Evolutionary conservation across 2,797 vertebrate genomes (phyloP), one percentile per base, ranked within the genome.

Genomic region (Dromococcyx pavoninus): DNA sequence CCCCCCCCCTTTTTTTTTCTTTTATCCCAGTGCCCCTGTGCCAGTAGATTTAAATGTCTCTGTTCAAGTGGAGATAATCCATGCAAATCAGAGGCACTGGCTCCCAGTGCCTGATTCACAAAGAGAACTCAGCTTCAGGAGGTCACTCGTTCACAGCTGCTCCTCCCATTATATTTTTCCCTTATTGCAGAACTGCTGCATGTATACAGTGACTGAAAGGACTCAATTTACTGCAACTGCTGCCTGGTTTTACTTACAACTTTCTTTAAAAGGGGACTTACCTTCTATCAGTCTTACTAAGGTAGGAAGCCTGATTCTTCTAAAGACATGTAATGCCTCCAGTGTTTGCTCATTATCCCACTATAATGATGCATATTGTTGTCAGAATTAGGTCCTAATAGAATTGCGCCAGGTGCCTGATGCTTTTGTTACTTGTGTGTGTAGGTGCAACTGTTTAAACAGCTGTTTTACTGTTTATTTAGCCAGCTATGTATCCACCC

Each of bases 11-110:
- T 53, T 32, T 89, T 25, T 81, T 77, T 50, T 25, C 91, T 98
- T 97, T 98, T 97, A 92, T 97, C 97, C 97, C 98, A 91, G 97
- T 97, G 97, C 98, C 97, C 97, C 98, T 95, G 97, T 98, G 98
- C 98, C 98, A 98, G 98, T 98, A 98, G 98, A 98, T 99, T 98
- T 98, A 98, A 98, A 99, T 98, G 98, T 98, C 98, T 98, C 98
- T 98, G 98, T 98, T 98, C 98, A 98, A 98, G 98, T 98, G 98
- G 98, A 98, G 98, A 98, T 99, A 99, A 99, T 99, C 99, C 98
- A 99, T 99, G 98, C 98, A 99, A 99, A 99, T 99, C 98, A 98
- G 98, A 97, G 98, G 98, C 98, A 97, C 97, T 97, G 98, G 98
- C 98, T 98, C 98, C 98, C 98, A 89, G 97, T 98, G 98, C 98